Percentiles rank a stretch among this genome's conserved stretches.
These are phyloP conservation scores for Varecia variegata DNA, from an alignment of 2,797 vertebrate species.

Conservation along the genomic window DNA sequence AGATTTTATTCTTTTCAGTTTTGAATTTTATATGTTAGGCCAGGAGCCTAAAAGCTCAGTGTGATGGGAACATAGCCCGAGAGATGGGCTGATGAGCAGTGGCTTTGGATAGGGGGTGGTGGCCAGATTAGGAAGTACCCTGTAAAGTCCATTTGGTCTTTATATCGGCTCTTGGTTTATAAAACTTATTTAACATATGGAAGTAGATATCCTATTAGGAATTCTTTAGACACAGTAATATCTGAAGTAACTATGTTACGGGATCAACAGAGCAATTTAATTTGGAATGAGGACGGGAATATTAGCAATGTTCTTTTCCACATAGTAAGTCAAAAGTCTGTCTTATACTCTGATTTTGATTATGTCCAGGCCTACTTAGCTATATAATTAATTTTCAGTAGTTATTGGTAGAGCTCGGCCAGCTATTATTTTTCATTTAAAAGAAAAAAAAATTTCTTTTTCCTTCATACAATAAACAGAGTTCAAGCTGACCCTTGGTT, in stretches of 20 bases:
- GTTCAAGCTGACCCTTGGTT: conserved; percentile 41
- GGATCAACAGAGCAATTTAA: not conserved
- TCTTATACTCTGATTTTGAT: not conserved
- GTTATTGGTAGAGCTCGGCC: conserved; percentile 13
- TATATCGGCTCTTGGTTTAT: not conserved
- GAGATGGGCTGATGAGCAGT: not conserved
- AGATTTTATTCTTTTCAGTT: not conserved
- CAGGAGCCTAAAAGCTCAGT: not conserved
- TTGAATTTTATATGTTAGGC: not conserved
- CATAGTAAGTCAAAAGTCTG: not conserved
- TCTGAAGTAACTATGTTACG: conserved; percentile 27
- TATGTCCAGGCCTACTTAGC: not conserved
- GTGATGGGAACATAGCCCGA: not conserved
- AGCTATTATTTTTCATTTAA: conserved; percentile 27
- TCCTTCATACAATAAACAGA: not conserved
- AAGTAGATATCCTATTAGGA: not conserved
- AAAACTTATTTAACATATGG: not conserved
- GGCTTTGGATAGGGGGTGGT: not conserved
- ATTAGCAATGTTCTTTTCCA: not conserved
- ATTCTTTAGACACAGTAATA: not conserved
- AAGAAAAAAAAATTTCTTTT: not conserved
- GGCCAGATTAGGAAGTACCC: not conserved
- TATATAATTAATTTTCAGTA: conserved; percentile 5
- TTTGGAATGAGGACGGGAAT: not conserved
- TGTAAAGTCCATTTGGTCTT: not conserved